Conservation (phyloP, 1,140 invertebrate species). For the Brachionus asplanchnoidis region DNA sequence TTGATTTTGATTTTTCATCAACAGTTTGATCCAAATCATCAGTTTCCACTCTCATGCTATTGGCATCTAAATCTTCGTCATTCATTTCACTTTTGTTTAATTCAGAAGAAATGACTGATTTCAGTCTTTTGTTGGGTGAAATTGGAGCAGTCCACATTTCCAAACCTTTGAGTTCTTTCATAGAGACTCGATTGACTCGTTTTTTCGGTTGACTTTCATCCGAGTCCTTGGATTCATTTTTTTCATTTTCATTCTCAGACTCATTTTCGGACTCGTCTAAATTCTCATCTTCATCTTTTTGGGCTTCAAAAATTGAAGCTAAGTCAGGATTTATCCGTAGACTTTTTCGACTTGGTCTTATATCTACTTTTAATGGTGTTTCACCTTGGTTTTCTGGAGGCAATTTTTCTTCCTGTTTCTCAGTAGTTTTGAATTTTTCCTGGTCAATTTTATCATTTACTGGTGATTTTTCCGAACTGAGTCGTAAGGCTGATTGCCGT, state of each 20-base stretch:
- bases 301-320: neutral
- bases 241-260: neutral
- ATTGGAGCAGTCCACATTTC: neutral
- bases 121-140: neutral
- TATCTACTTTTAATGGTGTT: neutral
- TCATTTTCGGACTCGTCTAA: neutral
- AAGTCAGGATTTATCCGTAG: neutral
- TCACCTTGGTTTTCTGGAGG: neutral
- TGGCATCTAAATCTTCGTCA: neutral
- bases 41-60: slow-evolving; percentile 8
- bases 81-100: slow-evolving; percentile 7
- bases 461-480: neutral
- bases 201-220: neutral
- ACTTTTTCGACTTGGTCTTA: neutral
- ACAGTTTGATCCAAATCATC: slow-evolving; percentile 10
- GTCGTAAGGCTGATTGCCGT: neutral
- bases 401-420: neutral
- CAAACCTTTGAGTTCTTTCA: neutral
- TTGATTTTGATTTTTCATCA: neutral
- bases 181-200: neutral
- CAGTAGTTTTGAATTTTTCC: neutral
- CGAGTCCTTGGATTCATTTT: neutral
- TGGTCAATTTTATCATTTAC: neutral
- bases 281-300: neutral
- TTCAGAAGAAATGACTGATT: neutral